A percentile compares a stretch with the other conserved stretches of the same genome.
Evolutionary conservation across 2,888 invertebrate species (phyloP).

Genomic region (Drosophila siamana): DNA sequence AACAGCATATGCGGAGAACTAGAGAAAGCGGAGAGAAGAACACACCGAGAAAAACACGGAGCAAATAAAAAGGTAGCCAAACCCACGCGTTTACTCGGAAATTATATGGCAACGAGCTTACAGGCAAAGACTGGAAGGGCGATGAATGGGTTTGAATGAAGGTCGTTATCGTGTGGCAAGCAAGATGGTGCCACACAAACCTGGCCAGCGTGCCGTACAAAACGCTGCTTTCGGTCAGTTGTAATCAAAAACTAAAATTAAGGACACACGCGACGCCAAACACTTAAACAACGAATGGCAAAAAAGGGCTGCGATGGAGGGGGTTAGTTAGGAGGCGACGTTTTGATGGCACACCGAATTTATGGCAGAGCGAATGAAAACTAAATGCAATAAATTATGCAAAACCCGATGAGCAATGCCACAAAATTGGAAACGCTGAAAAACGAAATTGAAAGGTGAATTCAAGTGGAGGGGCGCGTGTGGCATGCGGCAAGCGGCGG

Average conservation of each 20-base stretch:
- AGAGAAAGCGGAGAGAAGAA: neutral
- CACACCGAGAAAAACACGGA: constrained; percentile 9
- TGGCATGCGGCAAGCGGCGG: too few relatives aligned
- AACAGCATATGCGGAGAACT: neutral
- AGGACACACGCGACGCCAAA: constrained; percentile 74
- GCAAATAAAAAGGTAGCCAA: constrained; percentile 17
- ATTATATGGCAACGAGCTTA: constrained; percentile 23
- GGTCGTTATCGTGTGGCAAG: constrained; percentile 11
- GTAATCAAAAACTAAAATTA: constrained; percentile 75
- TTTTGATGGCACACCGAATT: constrained; percentile 49
- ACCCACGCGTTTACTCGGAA: constrained; percentile 26
- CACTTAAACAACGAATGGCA: neutral
- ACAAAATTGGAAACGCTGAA: constrained; percentile 29
- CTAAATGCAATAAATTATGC: constrained; percentile 79
- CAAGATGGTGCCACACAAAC: neutral
- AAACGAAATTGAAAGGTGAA: constrained; percentile 50
- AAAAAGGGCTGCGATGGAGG: neutral
- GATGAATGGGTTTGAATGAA: constrained; percentile 6
- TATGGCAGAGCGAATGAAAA: constrained; percentile 62
- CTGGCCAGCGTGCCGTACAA: constrained; percentile 29
- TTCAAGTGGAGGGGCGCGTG: neutral
- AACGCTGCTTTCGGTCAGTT: constrained; percentile 27
- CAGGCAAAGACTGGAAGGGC: neutral
- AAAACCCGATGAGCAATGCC: constrained; percentile 48
- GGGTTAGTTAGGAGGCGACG: neutral